Conservation (phyloP, 1,140 invertebrate species). For the Anastrepha ludens region DNA sequence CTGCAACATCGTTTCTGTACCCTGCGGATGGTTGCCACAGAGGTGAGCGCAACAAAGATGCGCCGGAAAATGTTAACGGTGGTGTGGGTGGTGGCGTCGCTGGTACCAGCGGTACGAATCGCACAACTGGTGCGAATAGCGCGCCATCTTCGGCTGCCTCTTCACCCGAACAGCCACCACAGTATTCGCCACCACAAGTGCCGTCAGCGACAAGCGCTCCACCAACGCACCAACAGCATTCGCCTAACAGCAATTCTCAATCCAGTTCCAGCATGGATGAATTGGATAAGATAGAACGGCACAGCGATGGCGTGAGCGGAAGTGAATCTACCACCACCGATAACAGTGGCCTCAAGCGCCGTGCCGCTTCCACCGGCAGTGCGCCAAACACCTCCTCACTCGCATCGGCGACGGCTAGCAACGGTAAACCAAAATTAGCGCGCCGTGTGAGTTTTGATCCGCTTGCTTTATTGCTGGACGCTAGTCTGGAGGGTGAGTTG, state of each 20-base stretch:
- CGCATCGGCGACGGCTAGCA: slow-evolving; percentile 72
- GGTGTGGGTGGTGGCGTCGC: too few relatives aligned
- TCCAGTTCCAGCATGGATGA: slow-evolving; percentile 65
- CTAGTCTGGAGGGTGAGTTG: slow-evolving; percentile 97
- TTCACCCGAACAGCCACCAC: slow-evolving; percentile 25
- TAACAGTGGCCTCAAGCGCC: slow-evolving; percentile 74
- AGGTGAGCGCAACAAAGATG: slow-evolving; percentile 27
- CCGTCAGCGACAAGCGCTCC: slow-evolving; percentile 40
- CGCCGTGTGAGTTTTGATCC: slow-evolving; percentile 98
- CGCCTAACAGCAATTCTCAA: slow-evolving; percentile 65
- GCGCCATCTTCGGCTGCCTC: background rate
- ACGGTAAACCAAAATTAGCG: slow-evolving; percentile 82
- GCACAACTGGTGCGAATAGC: background rate
- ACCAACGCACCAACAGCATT: slow-evolving; percentile 58
- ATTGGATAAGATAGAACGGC: slow-evolving; percentile 62
- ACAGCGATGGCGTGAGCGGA: slow-evolving; percentile 49
- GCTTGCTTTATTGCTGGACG: slow-evolving; percentile 94
- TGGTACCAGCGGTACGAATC: background rate
- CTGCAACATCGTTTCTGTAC: slow-evolving; percentile 85
- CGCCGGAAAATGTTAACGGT: background rate
- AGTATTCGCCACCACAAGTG: slow-evolving; percentile 55
- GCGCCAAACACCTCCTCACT: slow-evolving; percentile 70
- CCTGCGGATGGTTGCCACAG: slow-evolving; percentile 61
- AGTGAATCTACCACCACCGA: slow-evolving; percentile 51
- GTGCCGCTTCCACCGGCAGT: slow-evolving; percentile 82